A percentile compares a stretch with the other conserved stretches of the same genome.
These are phyloP conservation scores for Thripadectes ignobilis DNA, from an alignment of 2,797 vertebrate species.

Conservation along the genomic window DNA sequence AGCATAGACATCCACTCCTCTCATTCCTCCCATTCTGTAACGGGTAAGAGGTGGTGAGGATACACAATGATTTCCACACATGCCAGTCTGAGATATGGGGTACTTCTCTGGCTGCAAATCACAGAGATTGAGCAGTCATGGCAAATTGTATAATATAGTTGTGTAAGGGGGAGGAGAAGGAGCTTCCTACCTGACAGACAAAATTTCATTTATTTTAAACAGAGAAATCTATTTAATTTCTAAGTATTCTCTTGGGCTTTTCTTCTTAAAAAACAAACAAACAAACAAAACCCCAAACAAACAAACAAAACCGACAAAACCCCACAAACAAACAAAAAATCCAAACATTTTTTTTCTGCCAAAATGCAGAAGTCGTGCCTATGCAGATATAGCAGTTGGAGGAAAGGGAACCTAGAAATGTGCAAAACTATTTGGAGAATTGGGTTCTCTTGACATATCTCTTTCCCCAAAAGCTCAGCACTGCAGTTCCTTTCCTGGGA, in stretches of 20 bases:
- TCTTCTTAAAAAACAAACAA: background rate
- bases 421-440: slow-evolving; percentile 29
- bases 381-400: background rate
- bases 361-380: background rate
- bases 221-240: slow-evolving; percentile 38
- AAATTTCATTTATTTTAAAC: slow-evolving; percentile 30
- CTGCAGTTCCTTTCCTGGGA: background rate
- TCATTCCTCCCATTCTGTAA: background rate
- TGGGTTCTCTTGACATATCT: slow-evolving; percentile 33
- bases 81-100: background rate
- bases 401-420: slow-evolving; percentile 3
- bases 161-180: background rate
- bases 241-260: background rate
- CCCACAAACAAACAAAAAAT: background rate
- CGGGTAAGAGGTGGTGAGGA: background rate
- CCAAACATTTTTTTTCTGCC: background rate
- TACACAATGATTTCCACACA: background rate
- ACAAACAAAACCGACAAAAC: background rate
- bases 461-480: slow-evolving; percentile 33
- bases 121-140: background rate
- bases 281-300: too few relatives aligned
- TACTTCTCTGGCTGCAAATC: background rate
- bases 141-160: background rate
- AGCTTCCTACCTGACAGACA: background rate
- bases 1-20: background rate